These are phyloP conservation scores for Etheostoma spectabile DNA, from an alignment of 2,113 vertebrate species.

Conservation along the genomic window DNA sequence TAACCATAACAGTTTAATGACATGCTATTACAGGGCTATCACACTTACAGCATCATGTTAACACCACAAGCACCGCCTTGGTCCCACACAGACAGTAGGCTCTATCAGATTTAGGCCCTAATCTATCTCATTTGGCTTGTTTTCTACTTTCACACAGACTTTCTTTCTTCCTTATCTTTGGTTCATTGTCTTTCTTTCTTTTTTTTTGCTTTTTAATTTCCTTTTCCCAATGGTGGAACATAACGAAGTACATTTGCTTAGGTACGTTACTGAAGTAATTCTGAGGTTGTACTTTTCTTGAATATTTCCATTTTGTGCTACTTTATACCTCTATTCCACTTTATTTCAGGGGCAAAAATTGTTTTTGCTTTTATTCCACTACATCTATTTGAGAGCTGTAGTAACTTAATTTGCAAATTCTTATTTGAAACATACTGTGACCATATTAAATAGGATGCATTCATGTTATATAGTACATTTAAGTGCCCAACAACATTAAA, in stretches of 20 bases:
- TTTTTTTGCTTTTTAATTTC: background rate
- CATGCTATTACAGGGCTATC: conserved; percentile 81
- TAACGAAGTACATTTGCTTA: background rate
- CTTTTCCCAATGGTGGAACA: background rate
- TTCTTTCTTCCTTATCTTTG: conserved; percentile 7
- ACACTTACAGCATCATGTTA: conserved; percentile 77
- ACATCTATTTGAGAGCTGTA: background rate
- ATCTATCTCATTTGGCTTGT: conserved; percentile 56
- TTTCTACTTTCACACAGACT: conserved; percentile 35
- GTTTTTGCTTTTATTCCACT: background rate
- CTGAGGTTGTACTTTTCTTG: background rate
- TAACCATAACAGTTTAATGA: conserved; percentile 84
- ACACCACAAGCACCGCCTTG: conserved; percentile 70
- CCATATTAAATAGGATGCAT: background rate
- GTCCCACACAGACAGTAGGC: conserved; percentile 69
- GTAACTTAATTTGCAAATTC: background rate
- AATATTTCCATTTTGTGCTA: background rate
- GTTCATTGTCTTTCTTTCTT: background rate
- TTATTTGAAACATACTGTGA: background rate
- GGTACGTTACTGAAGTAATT: background rate
- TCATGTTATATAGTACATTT: background rate
- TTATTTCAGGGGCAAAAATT: background rate
- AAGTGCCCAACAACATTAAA: background rate
- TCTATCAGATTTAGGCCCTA: conserved; percentile 53
- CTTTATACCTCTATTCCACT: background rate